Evolutionary conservation across 2,797 vertebrate genomes (phyloP), one percentile per base, ranked within the genome.

Genomic region (Ibycter americanus): DNA sequence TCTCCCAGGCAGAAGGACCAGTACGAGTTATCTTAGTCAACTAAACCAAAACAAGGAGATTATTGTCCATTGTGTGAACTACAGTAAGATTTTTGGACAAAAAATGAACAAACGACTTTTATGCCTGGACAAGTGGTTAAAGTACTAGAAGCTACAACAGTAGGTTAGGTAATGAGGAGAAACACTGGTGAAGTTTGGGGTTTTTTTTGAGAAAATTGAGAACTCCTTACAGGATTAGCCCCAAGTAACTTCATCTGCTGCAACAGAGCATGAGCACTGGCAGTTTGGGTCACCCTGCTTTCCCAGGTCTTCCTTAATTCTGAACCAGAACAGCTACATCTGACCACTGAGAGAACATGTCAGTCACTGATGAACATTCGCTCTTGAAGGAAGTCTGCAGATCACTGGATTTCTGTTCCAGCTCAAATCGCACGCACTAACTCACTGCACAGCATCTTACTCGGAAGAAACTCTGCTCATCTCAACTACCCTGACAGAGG

Each of bases 21-120:
- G 98, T 99, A 4, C 99, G 99, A 5, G 99, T 99, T 96, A 99
- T 99, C 98, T 99, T 99, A 34, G 99, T 99, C 97, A 99, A 94
- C 99, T 99, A 94, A 42, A 86, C 22, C 84, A 95, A 94, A 97
- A 67, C 90, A 70, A 61, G 88, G 62, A 95, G 95, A 89, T 96
- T 78, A 93, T 26, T 85, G 26, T 40, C 11, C 63, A 77, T 44
- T 61, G 71, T 47, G 56, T 15, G 78, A 70, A 71, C 15, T 31
- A 74, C 51, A 52, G 18, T 12, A 61, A 80, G 49, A 42, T 61
- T 93, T 94, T 36, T 80, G 8, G 58, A 36, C 23, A 38, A 47
- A 40, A 38, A 8, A 31, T 0, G 5, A 88, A 81, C 13, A 38
- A 36, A 34, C 0, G 0, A 62, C 32, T 51, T 47, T 44, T 63